Percentiles rank a stretch among this genome's conserved stretches.
These are phyloP conservation scores for Drosophila tanythrix DNA, from an alignment of 2,888 invertebrate genomes.

Conservation along the genomic window DNA sequence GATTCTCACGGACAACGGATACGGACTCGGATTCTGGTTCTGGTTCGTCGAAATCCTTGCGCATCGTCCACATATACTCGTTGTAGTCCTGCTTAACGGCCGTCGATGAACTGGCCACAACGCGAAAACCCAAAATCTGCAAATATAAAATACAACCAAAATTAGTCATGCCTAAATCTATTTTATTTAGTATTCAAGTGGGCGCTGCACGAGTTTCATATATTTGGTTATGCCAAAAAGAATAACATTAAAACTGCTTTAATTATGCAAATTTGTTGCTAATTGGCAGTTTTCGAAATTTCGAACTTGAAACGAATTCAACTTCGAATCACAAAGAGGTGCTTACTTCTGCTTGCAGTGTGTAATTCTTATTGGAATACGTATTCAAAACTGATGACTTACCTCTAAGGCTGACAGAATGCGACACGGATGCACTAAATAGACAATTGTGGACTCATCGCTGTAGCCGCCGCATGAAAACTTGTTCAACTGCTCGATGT, in stretches of 20 bases:
- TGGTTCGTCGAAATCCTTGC: slow-evolving; percentile 91
- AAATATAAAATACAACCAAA: slow-evolving; percentile 15
- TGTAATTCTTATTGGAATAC: background rate
- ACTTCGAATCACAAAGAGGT: background rate
- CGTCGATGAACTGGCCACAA: slow-evolving; percentile 94
- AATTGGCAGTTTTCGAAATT: background rate
- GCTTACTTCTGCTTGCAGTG: background rate
- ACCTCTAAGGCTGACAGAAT: slow-evolving; percentile 93
- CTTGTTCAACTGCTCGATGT: slow-evolving; percentile 92
- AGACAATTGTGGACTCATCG: slow-evolving; percentile 94
- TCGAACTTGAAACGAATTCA: background rate
- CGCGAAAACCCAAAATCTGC: slow-evolving; percentile 93
- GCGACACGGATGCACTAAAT: slow-evolving; percentile 94
- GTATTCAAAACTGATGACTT: slow-evolving; percentile 4
- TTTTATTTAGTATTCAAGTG: background rate
- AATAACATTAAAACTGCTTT: background rate
- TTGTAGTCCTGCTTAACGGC: slow-evolving; percentile 94
- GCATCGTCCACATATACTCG: slow-evolving; percentile 97
- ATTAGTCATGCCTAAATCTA: background rate
- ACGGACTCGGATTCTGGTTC: slow-evolving; percentile 87
- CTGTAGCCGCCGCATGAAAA: slow-evolving; percentile 93
- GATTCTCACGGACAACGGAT: slow-evolving; percentile 87
- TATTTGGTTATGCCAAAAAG: background rate
- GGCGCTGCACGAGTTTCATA: background rate
- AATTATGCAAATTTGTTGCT: background rate